Evolutionary conservation across 2,113 vertebrate genomes (phyloP), one percentile per base, ranked within the genome.

Genomic region (Rattus norvegicus): DNA sequence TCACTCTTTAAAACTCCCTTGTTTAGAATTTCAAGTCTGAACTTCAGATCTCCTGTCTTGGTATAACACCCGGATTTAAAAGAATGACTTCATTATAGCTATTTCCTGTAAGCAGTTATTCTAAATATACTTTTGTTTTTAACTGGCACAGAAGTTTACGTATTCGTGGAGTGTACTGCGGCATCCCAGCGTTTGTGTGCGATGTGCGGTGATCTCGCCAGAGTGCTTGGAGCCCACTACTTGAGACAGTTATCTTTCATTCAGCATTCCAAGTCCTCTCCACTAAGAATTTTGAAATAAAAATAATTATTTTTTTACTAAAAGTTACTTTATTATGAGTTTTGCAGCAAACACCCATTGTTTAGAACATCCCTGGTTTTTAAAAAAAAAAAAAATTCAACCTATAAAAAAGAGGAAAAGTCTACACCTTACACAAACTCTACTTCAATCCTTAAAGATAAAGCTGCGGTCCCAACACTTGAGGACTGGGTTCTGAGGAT

Each of bases 401-500:
- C 30, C 61, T 93, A 86, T 52, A 88, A 56, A 2, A 86, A 77
- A 91, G 14, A 93, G 43, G 39, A 92, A 17, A 61, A 17, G 39
- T 20, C 61, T 92, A 72, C 3, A 87, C 33, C 88, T 94, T 86
- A 85, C 88, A 96, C 28, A 47, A 89, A 81, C 36, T 67, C 16
- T 61, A 67, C n/a, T 73, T 12, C 54, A 95, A 94, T 61, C 80
- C 65, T 91, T 89, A 83, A 86, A 96, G 75, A 70, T 33, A 96
- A 56, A 56, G 56, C 56, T 61, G n/a, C 61, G 54, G 12, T 83
- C 12, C 52, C 30, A 52, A 65, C 11, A 36, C 47, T 69, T 65
- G 30, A 20, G 5, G 11, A 52, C 85, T 54, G 47, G 54, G 67
- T 30, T 20, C n/a, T 67, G 30, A 52, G 49, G 67, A 56, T 26